phyloP scores from a whole-genome alignment of 2,113 vertebrate species.

The Cololabis saira region DNA sequence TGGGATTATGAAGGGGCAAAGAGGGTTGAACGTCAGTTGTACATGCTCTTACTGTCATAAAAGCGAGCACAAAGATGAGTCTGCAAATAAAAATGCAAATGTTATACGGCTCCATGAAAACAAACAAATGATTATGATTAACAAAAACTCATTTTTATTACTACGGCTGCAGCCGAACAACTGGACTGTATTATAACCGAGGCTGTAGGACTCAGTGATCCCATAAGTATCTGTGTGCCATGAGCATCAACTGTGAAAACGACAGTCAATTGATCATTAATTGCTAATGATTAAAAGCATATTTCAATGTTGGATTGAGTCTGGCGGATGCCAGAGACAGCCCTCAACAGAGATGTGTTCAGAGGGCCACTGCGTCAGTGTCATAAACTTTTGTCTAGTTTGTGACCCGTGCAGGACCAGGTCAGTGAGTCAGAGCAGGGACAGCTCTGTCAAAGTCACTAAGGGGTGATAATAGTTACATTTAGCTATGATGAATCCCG shows the following conservation, averaged over 20 bases:
- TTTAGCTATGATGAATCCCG: conserved; percentile 39
- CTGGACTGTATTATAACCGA: conserved; percentile 7
- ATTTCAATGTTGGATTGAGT: conserved; percentile 15
- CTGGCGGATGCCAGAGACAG: conserved; percentile 43
- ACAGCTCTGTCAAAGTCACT: conserved; percentile 65
- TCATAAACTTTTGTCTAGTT: conserved; percentile 74
- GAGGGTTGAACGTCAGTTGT: conserved; percentile 41
- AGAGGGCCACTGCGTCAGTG: conserved; percentile 50
- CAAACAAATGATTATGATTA: background rate
- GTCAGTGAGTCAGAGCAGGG: conserved; percentile 69
- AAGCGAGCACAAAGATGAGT: conserved; percentile 9
- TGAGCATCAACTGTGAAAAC: conserved; percentile 34
- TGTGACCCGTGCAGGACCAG: conserved; percentile 78
- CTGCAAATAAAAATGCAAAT: conserved; percentile 4
- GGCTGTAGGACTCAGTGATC: conserved; percentile 35
- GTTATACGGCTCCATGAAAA: background rate
- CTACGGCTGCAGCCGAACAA: background rate
- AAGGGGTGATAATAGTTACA: conserved; percentile 45
- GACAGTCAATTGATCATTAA: conserved; percentile 30
- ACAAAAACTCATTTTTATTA: background rate
- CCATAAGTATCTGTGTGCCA: conserved; percentile 11
- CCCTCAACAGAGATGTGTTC: conserved; percentile 63
- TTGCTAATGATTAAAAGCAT: conserved; percentile 49
- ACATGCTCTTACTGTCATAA: conserved; percentile 39
- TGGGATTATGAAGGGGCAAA: conserved; percentile 44